Percentiles rank a stretch among this genome's conserved stretches.
Conservation (phyloP, 2,113 vertebrate genomes). For the Istiophorus platypterus region DNA sequence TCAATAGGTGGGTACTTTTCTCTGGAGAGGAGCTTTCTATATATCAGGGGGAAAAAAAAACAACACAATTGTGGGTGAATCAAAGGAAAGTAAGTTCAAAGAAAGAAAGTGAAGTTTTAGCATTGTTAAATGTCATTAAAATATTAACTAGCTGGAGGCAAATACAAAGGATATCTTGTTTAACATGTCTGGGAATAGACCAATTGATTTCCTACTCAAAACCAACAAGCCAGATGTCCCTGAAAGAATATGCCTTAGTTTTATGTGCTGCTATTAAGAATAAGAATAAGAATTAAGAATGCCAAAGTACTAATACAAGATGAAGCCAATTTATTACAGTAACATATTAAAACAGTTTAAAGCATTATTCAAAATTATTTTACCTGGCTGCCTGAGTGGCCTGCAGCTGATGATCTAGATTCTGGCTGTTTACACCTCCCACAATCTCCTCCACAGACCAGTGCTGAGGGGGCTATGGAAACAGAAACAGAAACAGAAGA, state of each 20-base stretch:
- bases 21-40: slow-evolving; percentile 92
- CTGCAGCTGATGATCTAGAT: slow-evolving; percentile 87
- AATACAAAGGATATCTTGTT: not conserved
- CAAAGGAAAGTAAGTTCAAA: not conserved
- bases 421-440: slow-evolving; percentile 86
- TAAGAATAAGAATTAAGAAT: too few species aligned
- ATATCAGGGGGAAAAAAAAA: not conserved
- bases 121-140: not conserved
- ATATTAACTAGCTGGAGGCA: not conserved
- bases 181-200: not conserved
- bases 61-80: not conserved
- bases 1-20: slow-evolving; percentile 92
- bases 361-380: not conserved
- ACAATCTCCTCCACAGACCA: slow-evolving; percentile 93
- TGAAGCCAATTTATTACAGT: not conserved
- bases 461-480: slow-evolving; percentile 81
- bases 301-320: not conserved
- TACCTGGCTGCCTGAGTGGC: slow-evolving; percentile 94
- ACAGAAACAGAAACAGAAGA: slow-evolving; percentile 24
- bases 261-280: not conserved
- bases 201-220: not conserved
- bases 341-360: not conserved
- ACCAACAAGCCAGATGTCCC: not conserved
- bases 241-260: not conserved
- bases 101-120: not conserved